Evolutionary conservation across 2,888 invertebrate species (phyloP).

Genomic region (Acleris sparsana): DNA sequence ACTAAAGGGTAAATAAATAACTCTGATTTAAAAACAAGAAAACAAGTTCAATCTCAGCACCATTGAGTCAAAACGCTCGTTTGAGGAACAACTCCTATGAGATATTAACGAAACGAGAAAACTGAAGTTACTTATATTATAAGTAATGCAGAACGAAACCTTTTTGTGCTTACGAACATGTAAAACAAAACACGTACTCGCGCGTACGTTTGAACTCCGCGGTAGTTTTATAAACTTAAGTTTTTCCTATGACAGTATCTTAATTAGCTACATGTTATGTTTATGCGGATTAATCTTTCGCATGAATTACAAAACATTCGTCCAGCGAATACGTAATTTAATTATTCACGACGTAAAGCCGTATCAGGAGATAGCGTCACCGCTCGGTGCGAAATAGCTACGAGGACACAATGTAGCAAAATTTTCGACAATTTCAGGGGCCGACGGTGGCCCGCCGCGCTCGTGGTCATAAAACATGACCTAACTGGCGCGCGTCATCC

Average conservation of each 20-base stretch:
- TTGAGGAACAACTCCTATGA: too few species aligned
- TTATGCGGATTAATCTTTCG: slow-evolving; percentile 19
- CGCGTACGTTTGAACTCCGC: too few species aligned
- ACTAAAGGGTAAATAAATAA: too few species aligned
- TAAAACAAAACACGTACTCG: too few species aligned
- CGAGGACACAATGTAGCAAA: slow-evolving; percentile 26
- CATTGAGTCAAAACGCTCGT: too few species aligned
- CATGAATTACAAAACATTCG: slow-evolving; percentile 17
- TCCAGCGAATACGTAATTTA: slow-evolving; percentile 33
- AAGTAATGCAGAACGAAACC: too few species aligned
- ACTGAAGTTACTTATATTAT: too few species aligned
- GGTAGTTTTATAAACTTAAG: not conserved
- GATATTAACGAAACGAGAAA: too few species aligned
- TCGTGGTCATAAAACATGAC: slow-evolving; percentile 41
- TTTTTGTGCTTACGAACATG: too few species aligned
- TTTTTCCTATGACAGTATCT: slow-evolving; percentile 22
- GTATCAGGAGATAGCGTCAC: slow-evolving; percentile 24
- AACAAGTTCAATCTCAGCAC: too few species aligned
- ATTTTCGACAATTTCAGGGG: slow-evolving; percentile 33
- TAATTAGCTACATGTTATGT: slow-evolving; percentile 20
- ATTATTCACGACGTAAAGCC: slow-evolving; percentile 34
- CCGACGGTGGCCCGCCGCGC: slow-evolving; percentile 28
- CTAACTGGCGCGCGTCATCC: slow-evolving; percentile 42
- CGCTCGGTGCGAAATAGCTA: slow-evolving; percentile 23
- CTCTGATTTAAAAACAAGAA: too few species aligned